Conservation (phyloP, 2,888 invertebrate species). For the Mythimna pallens region DNA sequence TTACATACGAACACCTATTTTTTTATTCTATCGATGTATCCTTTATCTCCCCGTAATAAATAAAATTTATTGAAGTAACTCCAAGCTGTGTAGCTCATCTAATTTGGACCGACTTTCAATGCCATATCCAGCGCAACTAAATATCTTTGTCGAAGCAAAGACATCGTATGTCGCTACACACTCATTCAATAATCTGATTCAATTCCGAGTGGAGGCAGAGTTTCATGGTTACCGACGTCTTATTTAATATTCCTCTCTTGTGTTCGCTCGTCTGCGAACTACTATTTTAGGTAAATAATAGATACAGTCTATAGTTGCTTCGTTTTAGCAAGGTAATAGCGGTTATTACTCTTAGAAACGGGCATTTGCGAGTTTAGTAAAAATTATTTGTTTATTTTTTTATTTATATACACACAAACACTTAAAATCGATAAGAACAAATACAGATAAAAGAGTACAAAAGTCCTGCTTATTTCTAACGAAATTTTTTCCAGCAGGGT, state of each 20-base stretch:
- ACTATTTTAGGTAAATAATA: conserved; percentile 66
- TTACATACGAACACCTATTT: too few relatives aligned
- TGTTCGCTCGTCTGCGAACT: conserved; percentile 69
- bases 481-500: too few relatives aligned
- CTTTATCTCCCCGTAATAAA: too few relatives aligned
- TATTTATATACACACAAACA: too few relatives aligned
- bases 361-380: background rate
- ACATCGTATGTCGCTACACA: conserved; percentile 79
- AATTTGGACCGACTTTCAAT: background rate
- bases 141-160: conserved; percentile 63
- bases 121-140: conserved; percentile 51
- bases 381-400: too few relatives aligned
- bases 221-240: conserved; percentile 83
- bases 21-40: too few relatives aligned
- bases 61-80: too few relatives aligned
- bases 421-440: too few relatives aligned
- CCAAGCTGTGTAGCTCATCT: background rate
- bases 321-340: background rate
- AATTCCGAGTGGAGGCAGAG: conserved; percentile 81
- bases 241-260: conserved; percentile 84
- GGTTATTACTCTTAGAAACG: background rate
- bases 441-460: too few relatives aligned
- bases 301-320: conserved; percentile 36
- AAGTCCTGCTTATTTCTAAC: too few relatives aligned
- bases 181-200: conserved; percentile 87